Base-by-base conservation (phyloP, 2,113 vertebrate species). In the Hydropotes inermis region DNA sequence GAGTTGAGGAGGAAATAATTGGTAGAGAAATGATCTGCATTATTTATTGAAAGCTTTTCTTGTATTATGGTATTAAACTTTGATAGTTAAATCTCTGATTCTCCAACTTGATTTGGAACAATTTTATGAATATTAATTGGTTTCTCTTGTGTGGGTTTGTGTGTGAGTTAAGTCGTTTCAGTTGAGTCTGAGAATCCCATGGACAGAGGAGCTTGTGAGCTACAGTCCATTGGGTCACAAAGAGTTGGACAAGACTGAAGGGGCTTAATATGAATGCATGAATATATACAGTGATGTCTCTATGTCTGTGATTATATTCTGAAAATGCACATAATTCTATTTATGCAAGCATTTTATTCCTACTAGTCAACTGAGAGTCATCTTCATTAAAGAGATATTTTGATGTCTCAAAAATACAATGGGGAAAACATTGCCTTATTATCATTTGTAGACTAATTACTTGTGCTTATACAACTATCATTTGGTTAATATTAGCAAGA, bases 111-210 rank as follows among this genome's bases (percentile, higher is more conserved):
- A 33, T 54, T 96, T 78, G 45, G 54, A 98, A 52, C 23, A 28
- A 8, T 83, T 97, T 39, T 0, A 58, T 87, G 67, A 96, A 97
- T 95, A 79, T 84, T 97, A 97, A 96, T 60, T 94, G 78, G 47
- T 87, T 98, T 98, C 36, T 96, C 33, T 97, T 96, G 83, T 89
- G 96, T 81, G 78, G 50, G 45, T 95, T 95, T 54, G 23, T 76
- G 23, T 76, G 39, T 15, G 39, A 43, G 23, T 76, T 76, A 74
- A 74, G 70, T 76, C 1, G 0, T 43, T 76, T 76, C 70, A 39
- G 67, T 6, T 74, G n/a, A 74, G 10, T 39, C 19, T 74, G 70
- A 76, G 70, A 43, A 43, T 76, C 21, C 39, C 39, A 43, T 76
- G 70, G 39, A 27, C 70, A 76, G 39, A 76, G 70, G 12, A 76